phyloP scores from a whole-genome alignment of 2,888 invertebrate species.

The Caenorhabditis doughertyi region DNA sequence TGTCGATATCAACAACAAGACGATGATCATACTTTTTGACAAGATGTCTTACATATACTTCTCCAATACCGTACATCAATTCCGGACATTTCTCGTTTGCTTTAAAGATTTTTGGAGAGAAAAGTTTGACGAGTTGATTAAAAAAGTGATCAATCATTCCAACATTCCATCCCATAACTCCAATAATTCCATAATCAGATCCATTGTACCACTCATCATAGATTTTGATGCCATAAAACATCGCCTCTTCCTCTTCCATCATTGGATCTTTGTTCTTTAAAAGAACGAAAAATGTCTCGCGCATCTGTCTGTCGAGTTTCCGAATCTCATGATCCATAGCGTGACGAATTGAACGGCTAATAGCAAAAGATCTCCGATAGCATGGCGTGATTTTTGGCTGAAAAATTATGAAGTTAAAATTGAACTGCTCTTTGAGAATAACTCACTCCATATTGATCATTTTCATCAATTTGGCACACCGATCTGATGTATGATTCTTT shows the following conservation, averaged over 20 bases:
- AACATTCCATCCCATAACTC: constrained; percentile 31
- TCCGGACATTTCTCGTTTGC: not conserved
- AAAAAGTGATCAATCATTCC: not conserved
- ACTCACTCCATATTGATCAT: constrained; percentile 13
- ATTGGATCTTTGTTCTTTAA: not conserved
- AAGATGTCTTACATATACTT: constrained; percentile 7
- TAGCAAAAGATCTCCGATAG: constrained; percentile 1
- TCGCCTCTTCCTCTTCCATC: not conserved
- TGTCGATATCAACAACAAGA: constrained; percentile 35
- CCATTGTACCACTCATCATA: constrained; percentile 8
- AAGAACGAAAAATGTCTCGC: not conserved
- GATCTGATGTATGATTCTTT: not conserved
- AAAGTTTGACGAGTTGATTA: not conserved
- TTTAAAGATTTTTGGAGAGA: not conserved
- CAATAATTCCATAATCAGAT: constrained; percentile 2
- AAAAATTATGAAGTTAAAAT: not conserved
- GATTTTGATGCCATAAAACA: not conserved
- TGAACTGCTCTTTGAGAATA: not conserved
- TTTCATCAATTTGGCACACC: not conserved
- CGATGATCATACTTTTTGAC: not conserved
- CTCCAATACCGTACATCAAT: constrained; percentile 22
- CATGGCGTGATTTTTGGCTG: constrained; percentile 15
- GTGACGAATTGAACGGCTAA: not conserved
- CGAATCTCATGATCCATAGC: not conserved
- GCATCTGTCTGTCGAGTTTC: not conserved